Conservation (phyloP, 2,113 vertebrate species). For the Podocnemis expansa region DNA sequence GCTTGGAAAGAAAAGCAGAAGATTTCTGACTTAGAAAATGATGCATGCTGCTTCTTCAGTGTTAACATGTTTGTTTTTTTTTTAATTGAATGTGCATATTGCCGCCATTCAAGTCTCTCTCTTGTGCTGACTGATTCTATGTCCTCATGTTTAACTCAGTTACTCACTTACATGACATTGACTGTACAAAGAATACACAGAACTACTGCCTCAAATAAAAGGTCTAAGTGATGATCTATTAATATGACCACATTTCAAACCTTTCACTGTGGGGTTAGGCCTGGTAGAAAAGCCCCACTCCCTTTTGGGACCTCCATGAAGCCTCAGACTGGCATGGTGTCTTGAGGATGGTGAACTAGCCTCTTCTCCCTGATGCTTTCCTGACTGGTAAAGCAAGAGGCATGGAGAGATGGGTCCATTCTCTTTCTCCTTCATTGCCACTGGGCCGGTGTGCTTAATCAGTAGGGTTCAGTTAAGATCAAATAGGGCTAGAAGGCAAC, state of each 20-base stretch:
- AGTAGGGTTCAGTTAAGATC: not conserved
- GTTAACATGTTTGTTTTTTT: not conserved
- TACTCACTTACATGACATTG: not conserved
- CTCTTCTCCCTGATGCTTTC: not conserved
- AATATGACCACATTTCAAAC: not conserved
- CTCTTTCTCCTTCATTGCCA: not conserved
- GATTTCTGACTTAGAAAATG: not conserved
- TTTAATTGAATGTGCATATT: not conserved
- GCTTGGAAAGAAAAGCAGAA: not conserved
- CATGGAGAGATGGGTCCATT: not conserved
- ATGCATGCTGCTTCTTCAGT: not conserved
- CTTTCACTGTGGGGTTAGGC: not conserved
- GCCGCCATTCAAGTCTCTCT: not conserved
- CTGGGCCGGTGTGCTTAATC: not conserved
- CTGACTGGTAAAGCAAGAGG: not conserved
- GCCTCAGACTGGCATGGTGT: rapidly evolving
- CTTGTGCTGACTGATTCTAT: not conserved
- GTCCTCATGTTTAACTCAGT: not conserved
- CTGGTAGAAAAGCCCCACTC: not conserved
- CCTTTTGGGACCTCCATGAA: not conserved
- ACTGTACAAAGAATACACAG: not conserved
- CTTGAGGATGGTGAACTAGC: not conserved
- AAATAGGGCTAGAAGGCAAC: not conserved
- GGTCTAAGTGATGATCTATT: not conserved
- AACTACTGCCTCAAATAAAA: not conserved